phyloP scores from a whole-genome alignment of 1,140 invertebrate genomes.

The Manduca sexta region DNA sequence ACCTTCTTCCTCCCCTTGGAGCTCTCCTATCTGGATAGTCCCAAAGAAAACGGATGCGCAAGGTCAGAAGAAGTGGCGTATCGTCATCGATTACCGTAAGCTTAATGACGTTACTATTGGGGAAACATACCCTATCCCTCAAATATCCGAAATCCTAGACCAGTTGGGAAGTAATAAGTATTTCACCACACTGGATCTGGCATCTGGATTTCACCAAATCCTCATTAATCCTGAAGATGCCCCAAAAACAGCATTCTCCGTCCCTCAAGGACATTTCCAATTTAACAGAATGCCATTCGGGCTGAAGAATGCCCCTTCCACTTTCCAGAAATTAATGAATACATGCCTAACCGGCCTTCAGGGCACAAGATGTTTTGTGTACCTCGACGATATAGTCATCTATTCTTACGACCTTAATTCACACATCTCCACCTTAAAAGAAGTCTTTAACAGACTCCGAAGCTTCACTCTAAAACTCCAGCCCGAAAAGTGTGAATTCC shows the following conservation, averaged over 20 bases:
- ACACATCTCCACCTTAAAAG: background rate
- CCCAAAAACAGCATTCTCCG: background rate
- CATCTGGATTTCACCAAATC: background rate
- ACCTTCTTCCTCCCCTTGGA: slow-evolving; percentile 1
- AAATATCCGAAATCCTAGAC: slow-evolving; percentile 3
- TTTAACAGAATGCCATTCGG: background rate
- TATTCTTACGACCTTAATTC: background rate
- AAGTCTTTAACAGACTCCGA: background rate
- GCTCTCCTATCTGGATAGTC: slow-evolving; percentile 1
- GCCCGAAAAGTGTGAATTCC: slow-evolving; percentile 2
- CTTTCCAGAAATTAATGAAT: slow-evolving; percentile 5
- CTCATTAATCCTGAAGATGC: background rate
- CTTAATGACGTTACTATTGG: slow-evolving; percentile 3
- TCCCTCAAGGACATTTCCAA: background rate
- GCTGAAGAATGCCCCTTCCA: background rate
- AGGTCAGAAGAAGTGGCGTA: slow-evolving; percentile 2
- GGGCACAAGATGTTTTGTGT: background rate
- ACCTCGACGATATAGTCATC: slow-evolving; percentile 3
- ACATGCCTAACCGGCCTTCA: background rate
- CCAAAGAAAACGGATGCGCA: slow-evolving; percentile 3
- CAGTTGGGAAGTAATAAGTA: background rate
- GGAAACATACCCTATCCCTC: background rate
- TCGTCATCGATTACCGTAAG: background rate
- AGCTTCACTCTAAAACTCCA: slow-evolving; percentile 2
- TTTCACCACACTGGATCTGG: background rate